Conservation (phyloP, 2,888 invertebrate species). For the Tuberolachnus salignus region DNA sequence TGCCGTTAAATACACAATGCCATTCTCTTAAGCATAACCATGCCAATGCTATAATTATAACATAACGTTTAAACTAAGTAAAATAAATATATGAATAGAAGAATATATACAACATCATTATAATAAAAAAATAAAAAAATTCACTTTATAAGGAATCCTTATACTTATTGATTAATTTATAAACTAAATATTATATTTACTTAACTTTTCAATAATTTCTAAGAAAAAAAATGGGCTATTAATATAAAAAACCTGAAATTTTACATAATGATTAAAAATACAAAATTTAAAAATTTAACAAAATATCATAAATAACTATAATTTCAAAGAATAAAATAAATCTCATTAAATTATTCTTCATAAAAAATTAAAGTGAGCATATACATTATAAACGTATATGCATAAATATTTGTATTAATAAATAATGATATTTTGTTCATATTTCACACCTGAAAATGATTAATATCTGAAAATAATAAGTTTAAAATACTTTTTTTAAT, state of each 20-base stretch:
- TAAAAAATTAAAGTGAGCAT: not conserved
- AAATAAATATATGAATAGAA: too few species aligned
- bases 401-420: not conserved
- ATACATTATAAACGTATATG: too few species aligned
- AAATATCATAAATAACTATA: conserved; percentile 9
- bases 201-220: too few species aligned
- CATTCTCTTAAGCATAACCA: too few species aligned
- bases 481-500: conserved; percentile 17
- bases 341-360: not conserved
- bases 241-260: conserved; percentile 25
- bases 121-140: too few species aligned
- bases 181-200: too few species aligned
- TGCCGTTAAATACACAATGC: too few species aligned
- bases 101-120: too few species aligned
- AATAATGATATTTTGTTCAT: conserved; percentile 11
- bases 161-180: too few species aligned
- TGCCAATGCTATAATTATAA: too few species aligned
- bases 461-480: conserved; percentile 23
- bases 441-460: conserved; percentile 4
- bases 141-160: too few species aligned
- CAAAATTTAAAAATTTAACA: conserved; percentile 12
- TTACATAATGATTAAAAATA: conserved; percentile 8
- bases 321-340: not conserved
- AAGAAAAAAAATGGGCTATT: conserved; percentile 28
- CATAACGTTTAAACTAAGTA: too few species aligned